Conservation (phyloP, 2,797 vertebrate species). For the Stomatorhinus walkeri region DNA sequence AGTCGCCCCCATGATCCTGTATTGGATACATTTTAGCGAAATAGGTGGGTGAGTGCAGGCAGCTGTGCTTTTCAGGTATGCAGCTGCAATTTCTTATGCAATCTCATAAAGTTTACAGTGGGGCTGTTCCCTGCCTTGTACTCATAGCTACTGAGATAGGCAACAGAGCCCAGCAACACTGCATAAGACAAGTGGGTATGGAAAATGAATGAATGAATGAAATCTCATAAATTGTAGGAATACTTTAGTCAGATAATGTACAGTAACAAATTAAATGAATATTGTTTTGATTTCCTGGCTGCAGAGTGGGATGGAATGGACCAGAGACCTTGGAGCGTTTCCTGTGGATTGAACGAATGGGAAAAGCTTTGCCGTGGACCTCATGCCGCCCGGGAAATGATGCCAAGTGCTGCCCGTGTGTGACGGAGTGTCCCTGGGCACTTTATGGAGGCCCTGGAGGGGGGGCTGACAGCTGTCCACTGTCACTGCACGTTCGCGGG, state of each 20-base stretch:
- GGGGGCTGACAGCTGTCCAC: slow-evolving; percentile 65
- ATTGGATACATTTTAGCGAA: not conserved
- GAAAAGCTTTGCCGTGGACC: slow-evolving; percentile 40
- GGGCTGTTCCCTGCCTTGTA: not conserved
- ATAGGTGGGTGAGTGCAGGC: not conserved
- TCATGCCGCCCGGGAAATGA: slow-evolving; percentile 60
- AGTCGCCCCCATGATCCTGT: not conserved
- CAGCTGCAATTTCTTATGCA: not conserved
- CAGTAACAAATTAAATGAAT: not conserved
- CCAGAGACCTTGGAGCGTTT: not conserved
- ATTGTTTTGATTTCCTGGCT: not conserved
- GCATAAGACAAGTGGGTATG: not conserved
- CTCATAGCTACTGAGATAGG: not conserved
- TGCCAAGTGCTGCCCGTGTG: slow-evolving; percentile 66
- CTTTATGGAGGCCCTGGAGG: slow-evolving; percentile 52
- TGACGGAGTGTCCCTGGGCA: slow-evolving; percentile 53
- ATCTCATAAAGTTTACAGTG: not conserved
- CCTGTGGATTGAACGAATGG: slow-evolving; percentile 37
- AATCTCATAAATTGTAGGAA: not conserved
- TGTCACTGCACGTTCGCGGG: slow-evolving; percentile 50
- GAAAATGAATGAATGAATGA: not conserved
- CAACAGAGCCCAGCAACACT: not conserved
- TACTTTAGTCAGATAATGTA: not conserved
- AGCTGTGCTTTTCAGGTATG: not conserved
- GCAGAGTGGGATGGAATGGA: not conserved